Evolutionary conservation across 2,113 vertebrate species (phyloP), one percentile per base, ranked within the genome.

Genomic region (Indicator maculatus): DNA sequence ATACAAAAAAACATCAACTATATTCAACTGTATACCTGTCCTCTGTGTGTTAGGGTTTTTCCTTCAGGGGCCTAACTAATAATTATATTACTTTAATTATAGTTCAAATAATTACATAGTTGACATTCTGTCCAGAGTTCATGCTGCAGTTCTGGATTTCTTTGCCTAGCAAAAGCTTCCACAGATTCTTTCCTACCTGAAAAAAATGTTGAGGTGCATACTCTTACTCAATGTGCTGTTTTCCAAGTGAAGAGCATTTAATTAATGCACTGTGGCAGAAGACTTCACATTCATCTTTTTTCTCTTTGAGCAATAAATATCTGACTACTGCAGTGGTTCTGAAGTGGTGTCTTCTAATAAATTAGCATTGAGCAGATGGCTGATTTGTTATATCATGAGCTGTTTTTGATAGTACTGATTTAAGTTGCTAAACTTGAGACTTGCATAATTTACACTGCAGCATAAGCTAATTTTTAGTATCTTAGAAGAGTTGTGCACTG

Each of bases 361-460:
- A 64, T 74, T 70, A 67, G 27, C 8, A 2, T 88, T 73, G 61
- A 75, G 44, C 91, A 95, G 93, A 89, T 90, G 82, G 79, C 66
- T 65, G 66, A 23, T 65, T 71, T 60, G 41, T 90, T 95, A 31
- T 50, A 69, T 74, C 2, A 3, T 67, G 65, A 80, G 18, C 38
- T 86, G 69, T 0, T 91, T 91, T 91, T 60, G 85, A 30, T 89
- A 65, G 85, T 56, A 31, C 75, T 44, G 52, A 36, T 74, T 89
- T 89, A 63, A 11, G 2, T 58, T 81, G 16, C 41, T 73, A 85
- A 89, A 85, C 67, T 80, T 64, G 45, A 67, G 47, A 72, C 67
- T 96, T 95, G 60, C 60, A 47, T 93, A 89, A 86, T 45, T 89
- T 86, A 52, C 7, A 41, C 6, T 38, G 72, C 76, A 83, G 24